These are phyloP conservation scores for Calliphora vomitoria DNA, from an alignment of 2,888 invertebrate genomes.

Conservation along the genomic window DNA sequence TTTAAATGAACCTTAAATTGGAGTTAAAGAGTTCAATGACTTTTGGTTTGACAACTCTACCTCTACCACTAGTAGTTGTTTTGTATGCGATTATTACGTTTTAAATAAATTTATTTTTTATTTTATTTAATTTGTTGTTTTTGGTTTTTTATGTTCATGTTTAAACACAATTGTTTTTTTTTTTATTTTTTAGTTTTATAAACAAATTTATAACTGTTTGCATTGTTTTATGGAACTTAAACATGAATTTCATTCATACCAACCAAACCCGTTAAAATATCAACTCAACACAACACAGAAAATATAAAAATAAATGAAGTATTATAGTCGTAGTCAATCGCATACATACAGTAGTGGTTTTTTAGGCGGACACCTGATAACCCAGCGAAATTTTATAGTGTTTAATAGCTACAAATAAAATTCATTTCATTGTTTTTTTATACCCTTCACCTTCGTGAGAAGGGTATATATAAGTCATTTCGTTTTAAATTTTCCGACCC, in stretches of 20 bases:
- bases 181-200: constrained; percentile 20
- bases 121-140: constrained; percentile 19
- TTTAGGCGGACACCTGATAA: background rate
- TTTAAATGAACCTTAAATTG: constrained; percentile 66
- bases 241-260: constrained; percentile 54
- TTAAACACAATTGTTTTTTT: constrained; percentile 12
- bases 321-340: constrained; percentile 9
- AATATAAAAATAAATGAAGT: constrained; percentile 19
- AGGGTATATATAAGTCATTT: too few relatives aligned
- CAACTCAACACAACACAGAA: constrained; percentile 4
- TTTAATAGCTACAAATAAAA: too few relatives aligned
- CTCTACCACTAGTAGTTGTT: background rate
- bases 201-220: constrained; percentile 64
- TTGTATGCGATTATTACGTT: constrained; percentile 23
- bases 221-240: constrained; percentile 63
- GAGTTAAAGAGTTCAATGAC: constrained; percentile 71
- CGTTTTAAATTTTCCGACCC: too few relatives aligned
- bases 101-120: constrained; percentile 38
- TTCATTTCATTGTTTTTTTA: too few relatives aligned
- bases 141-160: constrained; percentile 28
- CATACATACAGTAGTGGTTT: constrained; percentile 1
- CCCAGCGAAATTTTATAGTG: constrained; percentile 19
- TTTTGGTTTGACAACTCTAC: constrained; percentile 40
- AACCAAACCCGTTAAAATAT: constrained; percentile 32
- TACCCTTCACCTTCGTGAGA: too few relatives aligned